Evolutionary conservation across 2,113 vertebrate species (phyloP).

Genomic region (Aptenodytes patagonicus): DNA sequence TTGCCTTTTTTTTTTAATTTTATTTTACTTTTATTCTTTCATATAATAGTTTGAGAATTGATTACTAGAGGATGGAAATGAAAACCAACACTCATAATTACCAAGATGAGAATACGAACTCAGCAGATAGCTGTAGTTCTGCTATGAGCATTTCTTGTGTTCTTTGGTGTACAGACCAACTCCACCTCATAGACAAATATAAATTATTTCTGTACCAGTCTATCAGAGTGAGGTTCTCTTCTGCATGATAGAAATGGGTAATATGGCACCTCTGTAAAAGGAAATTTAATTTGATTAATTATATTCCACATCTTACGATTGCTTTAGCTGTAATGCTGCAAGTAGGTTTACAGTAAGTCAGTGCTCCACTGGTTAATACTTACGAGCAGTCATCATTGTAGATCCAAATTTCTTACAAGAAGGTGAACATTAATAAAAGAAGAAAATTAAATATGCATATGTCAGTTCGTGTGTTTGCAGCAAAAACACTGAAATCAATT

Average conservation of each 20-base stretch:
- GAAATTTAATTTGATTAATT: conserved; percentile 58
- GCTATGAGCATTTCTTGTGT: conserved; percentile 27
- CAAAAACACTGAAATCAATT: conserved; percentile 13
- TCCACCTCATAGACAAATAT: conserved; percentile 16
- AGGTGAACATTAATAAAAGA: not conserved
- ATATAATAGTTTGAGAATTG: conserved; percentile 9
- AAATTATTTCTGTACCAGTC: conserved; percentile 50
- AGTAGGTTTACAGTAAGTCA: conserved; percentile 23
- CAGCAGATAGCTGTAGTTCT: not conserved
- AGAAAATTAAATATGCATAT: conserved; percentile 16
- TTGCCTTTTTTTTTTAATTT: not conserved
- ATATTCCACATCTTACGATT: conserved; percentile 44
- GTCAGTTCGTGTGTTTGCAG: not conserved
- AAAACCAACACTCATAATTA: conserved; percentile 55
- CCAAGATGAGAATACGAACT: conserved; percentile 1
- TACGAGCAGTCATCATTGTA: conserved; percentile 24
- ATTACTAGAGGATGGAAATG: conserved; percentile 5
- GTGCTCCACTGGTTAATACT: conserved; percentile 33
- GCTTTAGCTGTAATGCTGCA: conserved; percentile 1
- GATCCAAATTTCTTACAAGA: conserved; percentile 41
- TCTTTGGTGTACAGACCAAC: not conserved
- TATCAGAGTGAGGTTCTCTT: conserved; percentile 36
- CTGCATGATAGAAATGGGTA: conserved; percentile 39
- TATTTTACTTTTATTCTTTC: conserved; percentile 10
- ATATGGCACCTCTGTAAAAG: conserved; percentile 40